A percentile compares a stretch with the other conserved stretches of the same genome.
Conservation (phyloP, 2,888 invertebrate species). For the Parasteatoda lunata region DNA sequence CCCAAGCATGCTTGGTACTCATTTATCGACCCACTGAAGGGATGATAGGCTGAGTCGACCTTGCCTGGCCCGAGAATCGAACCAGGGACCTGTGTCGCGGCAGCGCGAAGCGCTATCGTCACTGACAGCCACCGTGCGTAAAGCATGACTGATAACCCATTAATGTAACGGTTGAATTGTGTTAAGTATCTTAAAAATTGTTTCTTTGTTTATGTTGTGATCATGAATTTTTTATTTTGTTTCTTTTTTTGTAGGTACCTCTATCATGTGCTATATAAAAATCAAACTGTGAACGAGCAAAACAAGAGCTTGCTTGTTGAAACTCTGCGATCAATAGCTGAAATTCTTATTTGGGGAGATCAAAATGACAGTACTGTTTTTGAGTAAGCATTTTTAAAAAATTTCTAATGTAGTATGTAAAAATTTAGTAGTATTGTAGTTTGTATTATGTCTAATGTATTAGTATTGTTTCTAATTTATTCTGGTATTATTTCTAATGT, state of each 20-base stretch:
- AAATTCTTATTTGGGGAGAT: slow-evolving; percentile 99
- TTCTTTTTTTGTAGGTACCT: slow-evolving; percentile 80
- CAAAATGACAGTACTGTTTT: slow-evolving; percentile 99
- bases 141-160: too few relatives aligned
- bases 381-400: slow-evolving; percentile 84
- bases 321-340: slow-evolving; percentile 95
- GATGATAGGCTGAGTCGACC: too few relatives aligned
- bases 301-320: slow-evolving; percentile 96
- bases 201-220: background rate
- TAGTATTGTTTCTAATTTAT: too few relatives aligned
- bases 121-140: too few relatives aligned
- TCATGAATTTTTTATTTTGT: slow-evolving; percentile 46
- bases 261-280: slow-evolving; percentile 92
- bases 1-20: too few relatives aligned
- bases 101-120: too few relatives aligned
- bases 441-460: too few relatives aligned
- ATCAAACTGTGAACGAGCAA: slow-evolving; percentile 94
- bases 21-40: too few relatives aligned
- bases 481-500: too few relatives aligned
- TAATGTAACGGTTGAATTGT: too few relatives aligned
- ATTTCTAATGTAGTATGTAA: background rate
- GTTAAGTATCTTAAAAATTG: background rate
- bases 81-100: too few relatives aligned
- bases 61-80: too few relatives aligned
- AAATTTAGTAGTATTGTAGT: background rate